Evolutionary conservation across 2,888 invertebrate genomes (phyloP).

Genomic region (Camponotus fellah): DNA sequence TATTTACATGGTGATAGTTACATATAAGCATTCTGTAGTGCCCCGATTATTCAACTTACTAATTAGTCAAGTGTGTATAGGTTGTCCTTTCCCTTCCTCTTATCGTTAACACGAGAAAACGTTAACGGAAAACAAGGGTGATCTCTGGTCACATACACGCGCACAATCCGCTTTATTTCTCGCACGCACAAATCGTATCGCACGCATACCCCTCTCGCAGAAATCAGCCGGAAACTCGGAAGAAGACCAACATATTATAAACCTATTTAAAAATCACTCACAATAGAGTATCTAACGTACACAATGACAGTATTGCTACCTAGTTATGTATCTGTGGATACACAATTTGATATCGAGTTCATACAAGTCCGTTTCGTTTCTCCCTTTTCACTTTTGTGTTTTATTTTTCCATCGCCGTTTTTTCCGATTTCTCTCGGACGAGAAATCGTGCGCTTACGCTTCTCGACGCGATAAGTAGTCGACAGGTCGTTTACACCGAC

Average conservation of each 20-base stretch:
- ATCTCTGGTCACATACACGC: conserved; percentile 68
- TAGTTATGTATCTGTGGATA: conserved; percentile 72
- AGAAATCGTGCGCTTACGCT: background rate
- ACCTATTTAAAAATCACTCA: conserved; percentile 84
- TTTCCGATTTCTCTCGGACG: background rate
- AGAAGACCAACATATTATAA: conserved; percentile 81
- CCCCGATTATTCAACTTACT: conserved; percentile 76
- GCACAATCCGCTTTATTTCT: conserved; percentile 56
- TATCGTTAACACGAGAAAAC: conserved; percentile 74
- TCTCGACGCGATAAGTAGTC: conserved; percentile 21
- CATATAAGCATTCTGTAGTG: conserved; percentile 75
- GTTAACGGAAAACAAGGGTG: conserved; percentile 73
- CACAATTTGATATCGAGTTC: conserved; percentile 74
- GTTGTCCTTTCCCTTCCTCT: conserved; percentile 57
- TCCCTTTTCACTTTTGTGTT: conserved; percentile 17
- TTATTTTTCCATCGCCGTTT: conserved; percentile 26
- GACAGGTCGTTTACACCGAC: background rate
- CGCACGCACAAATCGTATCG: conserved; percentile 59
- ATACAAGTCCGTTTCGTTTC: conserved; percentile 57
- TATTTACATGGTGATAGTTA: conserved; percentile 80
- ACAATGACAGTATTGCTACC: conserved; percentile 80
- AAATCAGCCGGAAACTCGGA: conserved; percentile 78
- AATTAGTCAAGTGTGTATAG: conserved; percentile 57
- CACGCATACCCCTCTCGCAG: conserved; percentile 53
- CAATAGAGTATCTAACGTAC: conserved; percentile 82